These are phyloP conservation scores for Orycteropus afer DNA, from an alignment of 2,113 vertebrate genomes.

Conservation along the genomic window DNA sequence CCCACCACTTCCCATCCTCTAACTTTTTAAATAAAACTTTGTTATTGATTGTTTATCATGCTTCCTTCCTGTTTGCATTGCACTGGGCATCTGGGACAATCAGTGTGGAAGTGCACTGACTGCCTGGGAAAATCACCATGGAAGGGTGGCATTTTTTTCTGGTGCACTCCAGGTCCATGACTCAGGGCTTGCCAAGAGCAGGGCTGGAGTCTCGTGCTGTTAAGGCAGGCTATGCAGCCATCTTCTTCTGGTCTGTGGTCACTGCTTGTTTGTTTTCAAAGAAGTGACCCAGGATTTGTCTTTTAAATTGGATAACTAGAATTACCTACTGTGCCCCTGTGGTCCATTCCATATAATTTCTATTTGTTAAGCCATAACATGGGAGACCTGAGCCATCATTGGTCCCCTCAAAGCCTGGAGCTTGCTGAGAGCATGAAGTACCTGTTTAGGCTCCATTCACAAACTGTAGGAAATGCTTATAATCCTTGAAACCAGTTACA, in stretches of 20 bases:
- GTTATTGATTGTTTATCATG: constrained; percentile 33
- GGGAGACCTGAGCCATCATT: background rate
- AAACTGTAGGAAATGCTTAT: background rate
- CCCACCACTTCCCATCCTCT: constrained; percentile 61
- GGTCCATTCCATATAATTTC: background rate
- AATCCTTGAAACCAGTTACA: background rate
- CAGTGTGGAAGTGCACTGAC: background rate
- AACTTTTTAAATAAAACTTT: background rate
- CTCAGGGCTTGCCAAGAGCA: background rate
- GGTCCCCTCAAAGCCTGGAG: background rate
- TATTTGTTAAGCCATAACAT: background rate
- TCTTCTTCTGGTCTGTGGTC: background rate
- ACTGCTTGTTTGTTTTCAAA: background rate
- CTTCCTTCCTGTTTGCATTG: constrained; percentile 67
- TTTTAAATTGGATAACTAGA: background rate
- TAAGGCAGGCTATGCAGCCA: background rate
- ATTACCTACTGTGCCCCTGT: no score
- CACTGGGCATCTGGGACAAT: background rate
- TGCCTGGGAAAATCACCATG: constrained; percentile 44
- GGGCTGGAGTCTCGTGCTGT: background rate
- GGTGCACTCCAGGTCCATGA: background rate
- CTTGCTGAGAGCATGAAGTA: background rate
- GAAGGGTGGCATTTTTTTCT: background rate
- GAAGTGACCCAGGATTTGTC: background rate
- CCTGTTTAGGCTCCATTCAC: background rate